Evolutionary conservation across 2,797 vertebrate species (phyloP).

Genomic region (Manis crassicaudata): DNA sequence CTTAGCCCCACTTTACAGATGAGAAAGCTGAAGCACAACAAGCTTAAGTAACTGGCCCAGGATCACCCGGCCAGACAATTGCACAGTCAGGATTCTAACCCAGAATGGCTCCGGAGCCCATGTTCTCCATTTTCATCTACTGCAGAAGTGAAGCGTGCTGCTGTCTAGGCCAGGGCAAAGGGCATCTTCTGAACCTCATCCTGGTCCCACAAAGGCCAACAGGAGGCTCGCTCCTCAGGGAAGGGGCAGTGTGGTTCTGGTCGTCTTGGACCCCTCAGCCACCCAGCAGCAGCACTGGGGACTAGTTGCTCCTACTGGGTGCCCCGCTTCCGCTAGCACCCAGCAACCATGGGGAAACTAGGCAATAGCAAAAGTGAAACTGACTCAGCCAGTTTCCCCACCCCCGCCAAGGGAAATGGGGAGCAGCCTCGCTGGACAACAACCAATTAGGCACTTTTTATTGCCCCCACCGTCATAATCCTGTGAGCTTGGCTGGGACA

Average conservation of each 20-base stretch:
- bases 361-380: conserved; percentile 79
- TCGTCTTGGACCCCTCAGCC: neutral
- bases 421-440: conserved; percentile 74
- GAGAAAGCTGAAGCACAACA: neutral
- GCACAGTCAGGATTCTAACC: neutral
- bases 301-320: neutral
- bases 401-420: conserved; percentile 62
- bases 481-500: conserved; percentile 53
- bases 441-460: conserved; percentile 81
- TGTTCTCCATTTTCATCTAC: neutral
- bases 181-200: neutral
- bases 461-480: conserved; percentile 75
- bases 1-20: neutral
- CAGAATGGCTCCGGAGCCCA: neutral
- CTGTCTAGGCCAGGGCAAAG: neutral
- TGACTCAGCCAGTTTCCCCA: conserved; percentile 73
- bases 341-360: conserved; percentile 42
- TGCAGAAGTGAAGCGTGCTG: neutral
- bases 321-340: conserved; percentile 50
- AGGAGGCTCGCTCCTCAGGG: neutral
- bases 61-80: neutral
- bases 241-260: neutral
- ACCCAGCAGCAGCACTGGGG: neutral
- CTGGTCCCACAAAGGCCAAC: neutral
- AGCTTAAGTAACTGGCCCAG: neutral